Base-by-base conservation (phyloP, 1,140 invertebrate genomes). In the Cecropterus lyciades region DNA sequence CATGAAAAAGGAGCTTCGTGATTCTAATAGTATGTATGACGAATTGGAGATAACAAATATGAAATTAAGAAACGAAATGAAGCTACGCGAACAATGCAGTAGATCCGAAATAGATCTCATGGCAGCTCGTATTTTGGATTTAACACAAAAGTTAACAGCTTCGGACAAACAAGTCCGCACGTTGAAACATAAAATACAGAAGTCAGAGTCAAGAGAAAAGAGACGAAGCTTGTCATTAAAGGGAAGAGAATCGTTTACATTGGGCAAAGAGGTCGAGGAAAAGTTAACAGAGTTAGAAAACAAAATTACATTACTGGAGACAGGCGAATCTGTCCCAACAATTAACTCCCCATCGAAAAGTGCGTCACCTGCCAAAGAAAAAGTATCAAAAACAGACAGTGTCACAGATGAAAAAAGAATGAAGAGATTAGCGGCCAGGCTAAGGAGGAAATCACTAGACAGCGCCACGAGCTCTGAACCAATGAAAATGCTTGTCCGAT, bases 91-190 rank as follows among this genome's bases (percentile, higher is more conserved):
- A 69, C 93, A 95, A 68, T 94, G 95, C 63, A 95, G 96, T 75
- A 93, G 95, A 60, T 94, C 95, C 0, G 96, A 97, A 84, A 93
- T 96, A 15, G 94, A 95, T 48, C 87, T 98, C 63, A 96, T 98
- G 96, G 96, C 95, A 0, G 95, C 95, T n/a, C 93, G 97, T 20
- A 95, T 98, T 42, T 95, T 97, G 79, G 97, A 98, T 84, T 85
- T 98, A 33, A 98, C 97, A 0, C 93, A 94, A 30, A 98, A 98
- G 85, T 92, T 98, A 16, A 95, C 94, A 3, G 93, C 94, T 0
- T 96, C 96, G n/a, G 97, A 98, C 77, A 97, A 97, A 75, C 96
- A 97, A 85, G 95, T 97, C 8, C 92, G 96, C 57, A 94, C 93
- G 3, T 73, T 97, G 15, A 97, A 97, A 84, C 96, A 96, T 74